Percentiles rank a stretch among this genome's conserved stretches.
These are phyloP conservation scores for Nannobrachium achirus DNA, from an alignment of 2,113 vertebrate genomes.

Conservation along the genomic window DNA sequence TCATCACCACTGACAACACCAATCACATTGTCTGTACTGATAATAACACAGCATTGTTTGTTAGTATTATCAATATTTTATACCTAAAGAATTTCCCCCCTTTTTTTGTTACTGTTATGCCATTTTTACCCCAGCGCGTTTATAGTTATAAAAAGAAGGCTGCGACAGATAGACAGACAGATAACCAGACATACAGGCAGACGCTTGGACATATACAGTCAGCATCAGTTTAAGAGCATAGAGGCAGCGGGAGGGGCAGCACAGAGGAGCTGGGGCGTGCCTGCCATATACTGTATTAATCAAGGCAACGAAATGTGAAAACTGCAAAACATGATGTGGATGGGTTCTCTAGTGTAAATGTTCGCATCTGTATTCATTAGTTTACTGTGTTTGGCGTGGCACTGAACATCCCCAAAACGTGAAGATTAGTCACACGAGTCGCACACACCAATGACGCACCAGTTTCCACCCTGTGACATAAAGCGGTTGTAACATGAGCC, in stretches of 20 bases:
- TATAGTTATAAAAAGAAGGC: slow-evolving; percentile 67
- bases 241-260: background rate
- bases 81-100: slow-evolving; percentile 34
- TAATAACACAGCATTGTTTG: slow-evolving; percentile 26
- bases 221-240: slow-evolving; percentile 21
- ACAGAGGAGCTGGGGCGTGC: background rate
- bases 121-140: slow-evolving; percentile 29
- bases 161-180: slow-evolving; percentile 43
- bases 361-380: too few relatives aligned
- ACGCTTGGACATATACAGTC: slow-evolving; percentile 5
- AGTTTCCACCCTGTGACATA: background rate
- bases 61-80: slow-evolving; percentile 43
- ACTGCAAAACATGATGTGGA: too few relatives aligned
- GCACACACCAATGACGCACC: background rate
- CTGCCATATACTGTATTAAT: background rate
- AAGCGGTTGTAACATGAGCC: background rate
- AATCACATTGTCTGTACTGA: slow-evolving; percentile 3
- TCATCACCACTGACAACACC: slow-evolving; percentile 15
- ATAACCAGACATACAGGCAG: slow-evolving; percentile 28
- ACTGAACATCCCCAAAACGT: too few relatives aligned
- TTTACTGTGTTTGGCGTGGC: too few relatives aligned
- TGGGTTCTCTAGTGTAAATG: too few relatives aligned
- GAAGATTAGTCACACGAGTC: too few relatives aligned
- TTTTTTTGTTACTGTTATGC: slow-evolving; percentile 16
- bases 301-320: slow-evolving; percentile 16